Evolutionary conservation across 2,888 invertebrate genomes (phyloP).

Genomic region (Drosophila heteroneura): DNA sequence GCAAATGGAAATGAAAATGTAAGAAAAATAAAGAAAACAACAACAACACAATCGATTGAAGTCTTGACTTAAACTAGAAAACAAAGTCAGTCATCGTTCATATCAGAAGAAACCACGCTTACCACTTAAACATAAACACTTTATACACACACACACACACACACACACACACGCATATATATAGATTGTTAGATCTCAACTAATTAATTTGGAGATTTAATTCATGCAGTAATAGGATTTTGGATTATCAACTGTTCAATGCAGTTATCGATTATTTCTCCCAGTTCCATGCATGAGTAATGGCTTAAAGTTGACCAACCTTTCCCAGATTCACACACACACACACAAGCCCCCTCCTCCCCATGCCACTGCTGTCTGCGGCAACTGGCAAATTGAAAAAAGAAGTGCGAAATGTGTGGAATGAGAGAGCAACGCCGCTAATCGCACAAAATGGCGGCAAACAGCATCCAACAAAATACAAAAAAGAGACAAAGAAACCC

Average conservation of each 20-base stretch:
- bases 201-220: conserved; percentile 11
- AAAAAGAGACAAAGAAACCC: conserved; percentile 11
- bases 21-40: background rate
- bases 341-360: background rate
- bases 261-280: conserved; percentile 47
- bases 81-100: background rate
- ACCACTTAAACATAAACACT: background rate
- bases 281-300: conserved; percentile 27
- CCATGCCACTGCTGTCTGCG: conserved; percentile 40
- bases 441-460: conserved; percentile 79
- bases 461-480: conserved; percentile 24
- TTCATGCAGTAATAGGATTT: conserved; percentile 36
- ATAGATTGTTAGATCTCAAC: background rate
- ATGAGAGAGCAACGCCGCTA: conserved; percentile 55
- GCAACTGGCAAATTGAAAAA: conserved; percentile 53
- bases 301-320: conserved; percentile 14
- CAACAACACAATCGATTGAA: background rate
- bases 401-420: conserved; percentile 11
- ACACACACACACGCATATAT: background rate
- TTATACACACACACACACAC: background rate
- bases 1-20: background rate
- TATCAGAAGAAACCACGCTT: background rate
- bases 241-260: conserved; percentile 30
- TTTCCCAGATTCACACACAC: background rate
- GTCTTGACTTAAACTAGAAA: background rate